Evolutionary conservation across 2,113 vertebrate species (phyloP).

Genomic region (Charadrius vociferus): DNA sequence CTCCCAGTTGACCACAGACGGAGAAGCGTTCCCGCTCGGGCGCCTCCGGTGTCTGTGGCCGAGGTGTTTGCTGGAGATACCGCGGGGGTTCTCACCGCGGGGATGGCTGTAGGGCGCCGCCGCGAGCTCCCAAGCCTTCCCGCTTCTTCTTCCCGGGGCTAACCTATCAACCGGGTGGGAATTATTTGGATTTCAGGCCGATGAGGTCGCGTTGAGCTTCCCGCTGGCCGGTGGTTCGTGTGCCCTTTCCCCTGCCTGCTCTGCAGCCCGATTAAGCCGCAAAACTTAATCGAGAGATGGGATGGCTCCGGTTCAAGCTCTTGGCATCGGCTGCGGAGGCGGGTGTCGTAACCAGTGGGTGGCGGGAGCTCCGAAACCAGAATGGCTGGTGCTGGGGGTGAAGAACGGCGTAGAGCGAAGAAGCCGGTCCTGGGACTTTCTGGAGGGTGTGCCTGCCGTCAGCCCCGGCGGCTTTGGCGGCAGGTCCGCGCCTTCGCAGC

Average conservation of each 20-base stretch:
- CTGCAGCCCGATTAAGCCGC: rapidly evolving
- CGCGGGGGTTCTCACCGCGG: rapidly evolving
- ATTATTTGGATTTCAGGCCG: neutral
- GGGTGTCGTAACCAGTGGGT: neutral
- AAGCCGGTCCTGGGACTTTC: neutral
- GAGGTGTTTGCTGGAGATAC: neutral
- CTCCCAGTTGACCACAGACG: neutral
- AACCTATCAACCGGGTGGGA: neutral
- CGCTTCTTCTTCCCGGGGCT: neutral
- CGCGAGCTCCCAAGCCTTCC: neutral
- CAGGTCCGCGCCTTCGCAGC: neutral
- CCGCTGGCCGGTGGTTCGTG: rapidly evolving
- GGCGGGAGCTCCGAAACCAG: neutral
- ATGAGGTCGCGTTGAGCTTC: neutral
- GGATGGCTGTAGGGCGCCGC: rapidly evolving
- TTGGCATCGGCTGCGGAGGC: neutral
- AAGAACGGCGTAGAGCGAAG: rapidly evolving
- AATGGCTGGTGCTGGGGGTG: neutral
- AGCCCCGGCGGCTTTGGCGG: neutral
- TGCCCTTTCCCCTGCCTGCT: neutral
- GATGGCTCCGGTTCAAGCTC: neutral
- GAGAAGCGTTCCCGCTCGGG: neutral
- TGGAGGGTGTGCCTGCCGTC: neutral
- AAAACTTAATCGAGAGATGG: too few relatives aligned
- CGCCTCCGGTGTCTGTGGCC: neutral